Base-by-base conservation (phyloP, 2,888 invertebrate genomes). In the Odontothrips loti region DNA sequence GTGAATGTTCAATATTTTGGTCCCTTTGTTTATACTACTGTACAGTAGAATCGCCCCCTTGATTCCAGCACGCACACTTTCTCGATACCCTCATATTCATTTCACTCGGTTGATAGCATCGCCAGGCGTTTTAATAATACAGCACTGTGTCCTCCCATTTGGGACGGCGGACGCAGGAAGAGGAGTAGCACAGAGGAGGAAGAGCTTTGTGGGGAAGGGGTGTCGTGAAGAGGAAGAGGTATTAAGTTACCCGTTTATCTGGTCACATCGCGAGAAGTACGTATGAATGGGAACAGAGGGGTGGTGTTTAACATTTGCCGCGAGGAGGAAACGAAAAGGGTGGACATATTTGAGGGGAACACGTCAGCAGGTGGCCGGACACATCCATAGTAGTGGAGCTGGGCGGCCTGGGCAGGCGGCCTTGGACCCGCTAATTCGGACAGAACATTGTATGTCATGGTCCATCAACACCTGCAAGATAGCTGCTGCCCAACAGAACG, bases 191-290 rank as follows among this genome's bases (percentile, higher is more conserved):
- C 6, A 15, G 58, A 15, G 15, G 17, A 58, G n/a, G n/a, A 58
- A n/a, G 58, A 17, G 58, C 20, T 15, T n/a, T n/a, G n/a, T n/a
- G n/a, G n/a, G n/a, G n/a, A 58, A 58, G 58, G 58, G n/a, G 58
- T 58, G 58, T 15, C 58, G 0, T 15, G 68, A 23, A 68, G 68
- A 75, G 68, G 68, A 75, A 75, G 68, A n/a, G 68, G 68, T 23
- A 75, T 75, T 27, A 27, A 27, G 68, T 75, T 75, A 23, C 68
- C n/a, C 68, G 68, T 23, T 27, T 75, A 75, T 75, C 68, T 75
- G 68, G 12, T 27, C 27, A 27, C 68, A 75, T 75, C 68, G 34
- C 34, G 12, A 75, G 68, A 12, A 23, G 68, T 23, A 12, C 68
- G 68, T 75, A 75, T 75, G 68, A 75, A 75, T 75, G 68, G 68